phyloP scores from a whole-genome alignment of 2,113 vertebrate genomes.

The Pandion haliaetus region DNA sequence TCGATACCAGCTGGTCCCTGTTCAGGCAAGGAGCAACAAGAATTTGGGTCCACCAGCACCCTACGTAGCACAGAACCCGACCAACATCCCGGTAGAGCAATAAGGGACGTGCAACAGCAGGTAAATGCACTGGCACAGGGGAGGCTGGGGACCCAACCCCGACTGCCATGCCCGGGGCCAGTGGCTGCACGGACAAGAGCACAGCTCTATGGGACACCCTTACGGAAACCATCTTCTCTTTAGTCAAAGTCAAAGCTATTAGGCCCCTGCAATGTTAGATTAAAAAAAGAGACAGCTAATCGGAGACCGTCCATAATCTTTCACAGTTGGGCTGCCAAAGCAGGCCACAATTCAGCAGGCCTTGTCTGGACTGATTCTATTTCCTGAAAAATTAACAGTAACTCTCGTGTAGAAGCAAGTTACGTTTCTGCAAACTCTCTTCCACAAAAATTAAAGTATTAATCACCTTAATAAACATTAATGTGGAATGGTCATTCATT shows the following conservation, averaged over 20 bases:
- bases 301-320: not conserved
- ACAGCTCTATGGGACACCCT: not conserved
- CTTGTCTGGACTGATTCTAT: not conserved
- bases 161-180: accelerated
- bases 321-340: not conserved
- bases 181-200: not conserved
- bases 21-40: not conserved
- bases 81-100: not conserved
- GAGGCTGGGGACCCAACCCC: not conserved
- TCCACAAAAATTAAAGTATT: not conserved
- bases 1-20: not conserved
- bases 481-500: not conserved
- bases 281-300: slow-evolving; percentile 12
- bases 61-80: not conserved
- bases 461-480: not conserved
- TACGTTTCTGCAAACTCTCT: not conserved
- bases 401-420: not conserved
- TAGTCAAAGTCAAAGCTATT: slow-evolving; percentile 25
- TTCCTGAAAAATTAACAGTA: slow-evolving; percentile 15
- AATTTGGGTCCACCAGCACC: too few relatives aligned
- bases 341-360: not conserved
- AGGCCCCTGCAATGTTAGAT: not conserved
- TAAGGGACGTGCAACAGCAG: accelerated
- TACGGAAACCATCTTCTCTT: not conserved
- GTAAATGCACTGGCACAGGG: not conserved